Evolutionary conservation across 2,113 vertebrate genomes (phyloP).

Genomic region (Mungos mungo): DNA sequence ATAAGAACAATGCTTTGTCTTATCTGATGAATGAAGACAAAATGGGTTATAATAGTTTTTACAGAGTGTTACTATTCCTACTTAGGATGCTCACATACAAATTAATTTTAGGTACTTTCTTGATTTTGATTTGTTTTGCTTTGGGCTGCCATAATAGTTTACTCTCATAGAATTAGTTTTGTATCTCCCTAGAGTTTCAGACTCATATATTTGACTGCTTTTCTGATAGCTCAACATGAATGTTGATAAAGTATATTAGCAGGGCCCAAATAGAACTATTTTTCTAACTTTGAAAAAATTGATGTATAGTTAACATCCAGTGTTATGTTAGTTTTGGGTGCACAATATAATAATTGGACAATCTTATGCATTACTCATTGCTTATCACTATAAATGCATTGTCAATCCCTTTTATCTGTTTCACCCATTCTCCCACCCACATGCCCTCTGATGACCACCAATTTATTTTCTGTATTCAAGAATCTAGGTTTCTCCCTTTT

Average conservation of each 20-base stretch:
- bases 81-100: neutral
- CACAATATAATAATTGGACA: neutral
- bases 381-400: neutral
- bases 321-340: neutral
- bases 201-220: neutral
- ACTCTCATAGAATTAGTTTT: neutral
- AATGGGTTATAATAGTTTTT: neutral
- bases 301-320: neutral
- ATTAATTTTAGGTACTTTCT: neutral
- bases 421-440: neutral
- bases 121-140: neutral
- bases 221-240: neutral
- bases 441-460: neutral
- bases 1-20: neutral
- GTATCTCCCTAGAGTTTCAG: neutral
- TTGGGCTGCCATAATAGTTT: neutral
- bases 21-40: neutral
- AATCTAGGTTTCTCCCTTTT: fast-evolving
- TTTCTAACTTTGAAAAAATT: neutral
- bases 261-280: neutral
- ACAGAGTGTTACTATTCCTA: neutral
- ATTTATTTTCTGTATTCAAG: neutral
- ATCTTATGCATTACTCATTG: neutral
- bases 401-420: neutral
- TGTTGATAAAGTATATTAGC: neutral